A percentile compares a stretch with the other conserved stretches of the same genome.
These are phyloP conservation scores for Myanophis thanlyinensis DNA, from an alignment of 2,113 vertebrate species.

Conservation along the genomic window DNA sequence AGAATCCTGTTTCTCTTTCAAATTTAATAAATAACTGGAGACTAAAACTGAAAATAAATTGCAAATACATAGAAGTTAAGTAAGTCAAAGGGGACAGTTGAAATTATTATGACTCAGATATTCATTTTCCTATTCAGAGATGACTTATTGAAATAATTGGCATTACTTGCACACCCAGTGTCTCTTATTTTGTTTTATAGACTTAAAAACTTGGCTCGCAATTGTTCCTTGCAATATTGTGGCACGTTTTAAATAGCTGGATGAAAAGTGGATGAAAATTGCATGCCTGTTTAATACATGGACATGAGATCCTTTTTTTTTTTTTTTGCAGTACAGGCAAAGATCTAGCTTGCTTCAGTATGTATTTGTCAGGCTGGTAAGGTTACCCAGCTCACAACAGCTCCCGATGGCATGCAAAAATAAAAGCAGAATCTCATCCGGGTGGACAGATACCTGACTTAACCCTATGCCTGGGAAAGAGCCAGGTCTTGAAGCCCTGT, in stretches of 20 bases:
- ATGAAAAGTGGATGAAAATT: not conserved
- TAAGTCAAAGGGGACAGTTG: not conserved
- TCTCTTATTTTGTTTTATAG: not conserved
- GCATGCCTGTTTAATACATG: not conserved
- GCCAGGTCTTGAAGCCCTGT: not conserved
- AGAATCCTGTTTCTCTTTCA: not conserved
- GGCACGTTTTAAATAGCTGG: not conserved
- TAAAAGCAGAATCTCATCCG: not conserved
- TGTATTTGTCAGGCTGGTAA: not conserved
- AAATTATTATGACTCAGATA: not conserved
- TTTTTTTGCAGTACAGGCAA: not conserved
- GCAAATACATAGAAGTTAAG: not conserved
- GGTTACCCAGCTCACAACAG: not conserved
- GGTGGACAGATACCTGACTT: not conserved
- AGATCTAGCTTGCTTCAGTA: not conserved
- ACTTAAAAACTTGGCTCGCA: not conserved
- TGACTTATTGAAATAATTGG: not conserved
- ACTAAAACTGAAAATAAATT: not conserved
- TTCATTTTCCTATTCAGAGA: not conserved
- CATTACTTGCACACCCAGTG: not conserved
- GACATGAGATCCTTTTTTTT: not conserved
- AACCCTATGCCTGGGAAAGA: not conserved
- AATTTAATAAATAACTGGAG: not conserved
- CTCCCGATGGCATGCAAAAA: not conserved
- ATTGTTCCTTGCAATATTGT: not conserved